These are phyloP conservation scores for Lamproptera curius DNA, from an alignment of 2,888 invertebrate genomes.

Conservation along the genomic window DNA sequence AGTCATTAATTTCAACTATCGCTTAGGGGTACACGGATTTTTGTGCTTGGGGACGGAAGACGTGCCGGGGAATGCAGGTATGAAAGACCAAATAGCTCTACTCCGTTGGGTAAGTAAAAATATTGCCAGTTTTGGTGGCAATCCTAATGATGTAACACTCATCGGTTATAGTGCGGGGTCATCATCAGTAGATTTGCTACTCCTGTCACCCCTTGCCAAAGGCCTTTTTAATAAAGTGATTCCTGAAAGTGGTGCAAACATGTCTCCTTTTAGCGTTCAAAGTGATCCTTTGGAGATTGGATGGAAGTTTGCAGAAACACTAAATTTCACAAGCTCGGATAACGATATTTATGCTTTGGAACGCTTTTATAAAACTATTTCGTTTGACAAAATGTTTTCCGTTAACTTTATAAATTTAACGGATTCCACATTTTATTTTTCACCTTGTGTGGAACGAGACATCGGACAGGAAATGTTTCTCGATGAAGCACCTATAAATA, in stretches of 20 bases:
- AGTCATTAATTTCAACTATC: conserved; percentile 26
- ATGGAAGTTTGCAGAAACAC: conserved; percentile 39
- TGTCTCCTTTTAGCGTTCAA: conserved; percentile 39
- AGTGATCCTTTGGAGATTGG: conserved; percentile 39
- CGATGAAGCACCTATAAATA: conserved; percentile 36
- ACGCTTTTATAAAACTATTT: conserved; percentile 42
- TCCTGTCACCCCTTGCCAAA: conserved; percentile 40
- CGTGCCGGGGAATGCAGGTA: conserved; percentile 54
- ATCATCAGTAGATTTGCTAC: conserved; percentile 42
- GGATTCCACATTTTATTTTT: conserved; percentile 30
- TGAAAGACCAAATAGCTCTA: conserved; percentile 54
- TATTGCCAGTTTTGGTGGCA: background rate
- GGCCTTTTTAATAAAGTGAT: conserved; percentile 38
- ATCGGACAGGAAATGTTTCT: conserved; percentile 36
- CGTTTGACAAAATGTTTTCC: conserved; percentile 33
- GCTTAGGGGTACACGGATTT: conserved; percentile 43
- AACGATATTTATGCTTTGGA: conserved; percentile 38
- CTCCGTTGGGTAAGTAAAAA: conserved; percentile 23
- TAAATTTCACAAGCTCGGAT: conserved; percentile 37
- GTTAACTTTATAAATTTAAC: conserved; percentile 19
- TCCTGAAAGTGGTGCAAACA: background rate
- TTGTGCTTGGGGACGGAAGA: conserved; percentile 50
- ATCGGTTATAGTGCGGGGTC: conserved; percentile 49
- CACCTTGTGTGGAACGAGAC: conserved; percentile 39
- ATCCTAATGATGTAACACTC: conserved; percentile 37